Percentiles rank a stretch among this genome's conserved stretches.
Conservation (phyloP, 2,113 vertebrate genomes). For the Erinaceus europaeus region DNA sequence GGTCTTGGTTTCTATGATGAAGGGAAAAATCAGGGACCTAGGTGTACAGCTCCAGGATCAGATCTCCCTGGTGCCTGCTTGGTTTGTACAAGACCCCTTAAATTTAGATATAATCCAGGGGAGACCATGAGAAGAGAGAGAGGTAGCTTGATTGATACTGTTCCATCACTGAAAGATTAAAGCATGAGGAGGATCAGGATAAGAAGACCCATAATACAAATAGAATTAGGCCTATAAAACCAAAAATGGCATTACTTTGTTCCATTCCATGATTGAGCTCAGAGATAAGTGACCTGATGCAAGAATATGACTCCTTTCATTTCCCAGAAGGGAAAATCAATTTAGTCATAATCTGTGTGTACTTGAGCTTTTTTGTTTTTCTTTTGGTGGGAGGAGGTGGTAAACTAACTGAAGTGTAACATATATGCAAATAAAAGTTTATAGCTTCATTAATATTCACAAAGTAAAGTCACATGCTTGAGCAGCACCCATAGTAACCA, state of each 20-base stretch:
- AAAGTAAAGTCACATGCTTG: neutral
- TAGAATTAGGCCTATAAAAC: neutral
- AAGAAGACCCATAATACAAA: neutral
- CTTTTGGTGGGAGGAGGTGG: neutral
- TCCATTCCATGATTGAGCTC: neutral
- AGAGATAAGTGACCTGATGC: neutral
- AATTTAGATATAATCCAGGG: neutral
- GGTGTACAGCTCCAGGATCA: too few relatives aligned
- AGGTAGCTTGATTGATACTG: neutral
- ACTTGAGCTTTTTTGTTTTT: neutral
- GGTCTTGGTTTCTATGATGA: neutral
- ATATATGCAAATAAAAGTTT: neutral
- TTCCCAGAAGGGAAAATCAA: neutral
- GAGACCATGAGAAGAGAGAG: neutral
- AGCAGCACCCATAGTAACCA: neutral
- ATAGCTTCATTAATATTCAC: slow-evolving; percentile 24
- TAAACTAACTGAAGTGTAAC: slow-evolving; percentile 22
- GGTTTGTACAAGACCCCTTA: neutral
- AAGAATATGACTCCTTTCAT: neutral
- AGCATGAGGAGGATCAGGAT: neutral
- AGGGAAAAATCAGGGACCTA: too few relatives aligned
- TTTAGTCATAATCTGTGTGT: slow-evolving; percentile 3
- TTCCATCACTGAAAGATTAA: neutral
- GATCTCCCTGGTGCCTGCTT: too few relatives aligned
- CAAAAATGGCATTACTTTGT: neutral